A percentile compares a stretch with the other conserved stretches of the same genome.
Evolutionary conservation across 1,140 invertebrate genomes (phyloP).

Genomic region (Lerema accius): DNA sequence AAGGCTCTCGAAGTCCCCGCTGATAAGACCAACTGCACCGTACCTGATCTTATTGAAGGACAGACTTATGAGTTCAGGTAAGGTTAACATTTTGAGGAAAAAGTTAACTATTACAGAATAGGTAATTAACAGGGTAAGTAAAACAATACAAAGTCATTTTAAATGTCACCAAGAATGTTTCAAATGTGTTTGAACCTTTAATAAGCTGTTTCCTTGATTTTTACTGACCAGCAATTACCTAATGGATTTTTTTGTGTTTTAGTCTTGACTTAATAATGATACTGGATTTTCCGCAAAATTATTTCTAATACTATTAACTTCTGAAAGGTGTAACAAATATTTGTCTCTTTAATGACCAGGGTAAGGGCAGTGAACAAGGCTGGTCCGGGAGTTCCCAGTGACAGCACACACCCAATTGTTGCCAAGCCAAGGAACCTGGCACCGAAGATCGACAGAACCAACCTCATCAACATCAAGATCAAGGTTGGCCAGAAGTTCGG

Average conservation of each 20-base stretch:
- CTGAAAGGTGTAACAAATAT: not conserved
- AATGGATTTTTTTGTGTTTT: no score
- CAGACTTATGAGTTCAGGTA: slow-evolving; percentile 84
- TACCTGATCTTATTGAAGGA: slow-evolving; percentile 95
- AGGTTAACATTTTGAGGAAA: no score
- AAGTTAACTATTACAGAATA: no score
- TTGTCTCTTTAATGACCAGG: slow-evolving; percentile 84
- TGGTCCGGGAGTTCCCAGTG: slow-evolving; percentile 95
- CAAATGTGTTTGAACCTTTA: no score
- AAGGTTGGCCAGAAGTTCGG: slow-evolving; percentile 93
- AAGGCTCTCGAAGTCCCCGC: slow-evolving; percentile 93
- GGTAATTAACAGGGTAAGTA: no score
- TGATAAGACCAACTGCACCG: slow-evolving; percentile 90
- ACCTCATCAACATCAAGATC: slow-evolving; percentile 92
- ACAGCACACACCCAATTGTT: slow-evolving; percentile 93
- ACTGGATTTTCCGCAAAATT: no score
- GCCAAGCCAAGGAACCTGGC: slow-evolving; percentile 94
- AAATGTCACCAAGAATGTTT: no score
- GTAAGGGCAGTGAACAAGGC: slow-evolving; percentile 96
- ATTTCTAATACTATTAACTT: not conserved
- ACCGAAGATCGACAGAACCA: slow-evolving; percentile 94
- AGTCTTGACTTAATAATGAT: no score
- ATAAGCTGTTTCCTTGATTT: no score
- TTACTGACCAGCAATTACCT: no score
- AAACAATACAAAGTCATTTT: no score